Percentiles rank a stretch among this genome's conserved stretches.
Evolutionary conservation across 2,888 invertebrate species (phyloP).

Genomic region (Carterocephalus palaemon): DNA sequence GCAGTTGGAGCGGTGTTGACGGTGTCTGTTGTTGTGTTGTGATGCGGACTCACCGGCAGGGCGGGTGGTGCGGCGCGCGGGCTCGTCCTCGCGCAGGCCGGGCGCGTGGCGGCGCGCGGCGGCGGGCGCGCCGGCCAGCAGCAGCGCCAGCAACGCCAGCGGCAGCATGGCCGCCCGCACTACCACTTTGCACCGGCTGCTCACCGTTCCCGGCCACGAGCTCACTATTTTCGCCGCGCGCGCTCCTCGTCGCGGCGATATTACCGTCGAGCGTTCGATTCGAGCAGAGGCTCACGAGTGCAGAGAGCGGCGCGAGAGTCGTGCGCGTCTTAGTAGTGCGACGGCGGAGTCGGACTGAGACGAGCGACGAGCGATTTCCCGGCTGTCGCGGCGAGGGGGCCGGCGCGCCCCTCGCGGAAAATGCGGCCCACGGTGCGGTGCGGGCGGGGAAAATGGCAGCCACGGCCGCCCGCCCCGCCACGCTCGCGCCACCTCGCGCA

Average conservation of each 20-base stretch:
- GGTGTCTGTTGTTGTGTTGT: neutral
- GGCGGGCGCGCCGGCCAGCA: constrained; percentile 55
- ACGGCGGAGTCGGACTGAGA: constrained; percentile 73
- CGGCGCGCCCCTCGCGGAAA: constrained; percentile 73
- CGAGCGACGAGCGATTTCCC: constrained; percentile 69
- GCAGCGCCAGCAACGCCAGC: constrained; percentile 59
- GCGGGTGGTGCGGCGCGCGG: constrained; percentile 80
- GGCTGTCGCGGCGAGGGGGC: constrained; percentile 65
- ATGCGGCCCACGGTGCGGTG: constrained; percentile 53
- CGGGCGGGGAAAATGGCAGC: constrained; percentile 72
- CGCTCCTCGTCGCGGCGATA: constrained; percentile 49
- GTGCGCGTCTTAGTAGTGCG: constrained; percentile 67
- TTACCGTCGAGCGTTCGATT: constrained; percentile 43
- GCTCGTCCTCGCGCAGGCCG: constrained; percentile 82
- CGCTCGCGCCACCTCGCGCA: constrained; percentile 37
- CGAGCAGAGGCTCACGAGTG: constrained; percentile 51
- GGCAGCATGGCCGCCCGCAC: constrained; percentile 61
- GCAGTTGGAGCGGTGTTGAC: neutral
- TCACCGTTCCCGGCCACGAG: constrained; percentile 64
- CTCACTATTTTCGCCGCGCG: constrained; percentile 73
- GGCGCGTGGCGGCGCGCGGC: constrained; percentile 80
- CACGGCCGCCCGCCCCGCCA: constrained; percentile 36
- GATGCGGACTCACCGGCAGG: constrained; percentile 81
- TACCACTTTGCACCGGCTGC: constrained; percentile 49
- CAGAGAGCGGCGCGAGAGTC: constrained; percentile 55